phyloP scores from a whole-genome alignment of 2,113 vertebrate species.

The Gulo gulo region DNA sequence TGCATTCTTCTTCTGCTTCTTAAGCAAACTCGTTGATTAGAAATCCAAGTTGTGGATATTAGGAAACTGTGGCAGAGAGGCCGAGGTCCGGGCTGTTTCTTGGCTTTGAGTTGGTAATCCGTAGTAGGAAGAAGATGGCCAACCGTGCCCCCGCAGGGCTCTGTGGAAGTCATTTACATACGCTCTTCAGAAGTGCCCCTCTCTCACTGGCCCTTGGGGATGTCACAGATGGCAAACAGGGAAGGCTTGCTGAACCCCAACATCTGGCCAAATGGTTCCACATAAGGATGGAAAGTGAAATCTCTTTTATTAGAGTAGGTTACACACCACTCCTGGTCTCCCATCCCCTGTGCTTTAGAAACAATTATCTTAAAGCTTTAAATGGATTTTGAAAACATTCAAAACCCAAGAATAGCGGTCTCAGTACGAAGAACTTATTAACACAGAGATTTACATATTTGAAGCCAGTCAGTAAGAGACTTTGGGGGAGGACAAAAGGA shows the following conservation, averaged over 20 bases:
- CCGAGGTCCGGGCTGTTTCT: background rate
- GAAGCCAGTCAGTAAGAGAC: background rate
- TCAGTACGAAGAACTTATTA: background rate
- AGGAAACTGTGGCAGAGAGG: background rate
- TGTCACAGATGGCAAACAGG: constrained; percentile 62
- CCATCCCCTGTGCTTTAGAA: background rate
- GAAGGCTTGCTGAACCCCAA: constrained; percentile 56
- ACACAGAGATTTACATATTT: constrained; percentile 23
- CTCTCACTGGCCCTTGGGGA: constrained; percentile 43
- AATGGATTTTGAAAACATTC: constrained; percentile 42
- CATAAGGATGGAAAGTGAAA: background rate
- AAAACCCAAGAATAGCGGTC: constrained; percentile 18
- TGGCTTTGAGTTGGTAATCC: background rate
- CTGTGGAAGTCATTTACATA: constrained; percentile 42
- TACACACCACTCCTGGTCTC: background rate
- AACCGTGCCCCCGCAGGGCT: background rate
- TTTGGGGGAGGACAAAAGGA: background rate
- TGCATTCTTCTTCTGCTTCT: background rate
- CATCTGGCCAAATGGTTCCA: constrained; percentile 46
- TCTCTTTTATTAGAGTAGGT: background rate
- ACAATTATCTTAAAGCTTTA: constrained; percentile 24
- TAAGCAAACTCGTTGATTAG: background rate
- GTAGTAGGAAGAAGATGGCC: constrained; percentile 9
- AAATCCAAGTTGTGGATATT: background rate
- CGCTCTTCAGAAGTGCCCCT: constrained; percentile 46